A percentile compares a stretch with the other conserved stretches of the same genome.
Evolutionary conservation across 2,113 vertebrate genomes (phyloP).

Genomic region (Ursus arctos): DNA sequence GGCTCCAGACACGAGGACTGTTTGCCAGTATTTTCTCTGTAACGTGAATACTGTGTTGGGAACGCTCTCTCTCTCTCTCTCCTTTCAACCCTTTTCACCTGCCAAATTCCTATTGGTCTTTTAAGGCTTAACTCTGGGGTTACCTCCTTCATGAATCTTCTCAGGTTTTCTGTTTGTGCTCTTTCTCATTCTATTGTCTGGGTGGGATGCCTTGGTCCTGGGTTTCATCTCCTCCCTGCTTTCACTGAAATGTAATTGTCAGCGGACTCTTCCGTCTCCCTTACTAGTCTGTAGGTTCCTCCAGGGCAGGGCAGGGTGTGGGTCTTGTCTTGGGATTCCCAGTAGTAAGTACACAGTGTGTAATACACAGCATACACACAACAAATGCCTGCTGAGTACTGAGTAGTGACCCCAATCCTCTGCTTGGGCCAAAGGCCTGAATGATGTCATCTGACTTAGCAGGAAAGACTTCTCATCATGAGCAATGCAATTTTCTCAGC

Average conservation of each 20-base stretch:
- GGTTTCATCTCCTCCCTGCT: background rate
- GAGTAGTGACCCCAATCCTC: background rate
- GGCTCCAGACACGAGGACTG: background rate
- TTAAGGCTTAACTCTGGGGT: background rate
- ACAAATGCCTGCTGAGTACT: background rate
- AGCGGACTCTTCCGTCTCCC: background rate
- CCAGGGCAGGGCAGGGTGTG: background rate
- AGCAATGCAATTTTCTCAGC: background rate
- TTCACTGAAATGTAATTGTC: background rate
- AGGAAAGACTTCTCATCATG: background rate
- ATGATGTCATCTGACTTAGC: background rate
- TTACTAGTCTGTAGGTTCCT: background rate
- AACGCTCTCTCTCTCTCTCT: background rate
- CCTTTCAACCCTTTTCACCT: background rate
- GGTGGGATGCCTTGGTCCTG: background rate
- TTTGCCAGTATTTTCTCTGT: background rate
- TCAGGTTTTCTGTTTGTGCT: background rate
- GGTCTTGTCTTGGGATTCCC: background rate
- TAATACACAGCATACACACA: background rate
- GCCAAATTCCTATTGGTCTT: background rate
- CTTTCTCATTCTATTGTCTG: background rate
- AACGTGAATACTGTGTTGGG: background rate
- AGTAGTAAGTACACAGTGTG: background rate
- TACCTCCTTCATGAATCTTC: background rate
- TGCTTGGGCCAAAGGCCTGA: background rate